These are phyloP conservation scores for Chascanopsetta lugubris DNA, from an alignment of 2,113 vertebrate genomes.

Conservation along the genomic window DNA sequence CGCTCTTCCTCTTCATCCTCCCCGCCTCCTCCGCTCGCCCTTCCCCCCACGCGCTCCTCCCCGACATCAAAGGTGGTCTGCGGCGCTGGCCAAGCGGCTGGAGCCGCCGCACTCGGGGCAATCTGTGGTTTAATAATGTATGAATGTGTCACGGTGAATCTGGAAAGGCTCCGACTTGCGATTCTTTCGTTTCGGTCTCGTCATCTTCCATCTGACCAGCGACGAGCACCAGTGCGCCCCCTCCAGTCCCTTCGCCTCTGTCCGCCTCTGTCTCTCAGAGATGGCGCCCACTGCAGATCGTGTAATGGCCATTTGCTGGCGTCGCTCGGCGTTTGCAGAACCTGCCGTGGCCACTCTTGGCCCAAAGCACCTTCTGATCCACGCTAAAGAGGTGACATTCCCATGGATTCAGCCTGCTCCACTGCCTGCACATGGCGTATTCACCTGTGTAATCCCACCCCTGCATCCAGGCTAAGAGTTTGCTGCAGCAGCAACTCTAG, in stretches of 20 bases:
- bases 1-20: slow-evolving; percentile 24
- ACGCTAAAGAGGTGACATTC: slow-evolving; percentile 35
- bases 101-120: slow-evolving; percentile 48
- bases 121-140: slow-evolving; percentile 52
- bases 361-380: slow-evolving; percentile 44
- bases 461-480: not conserved
- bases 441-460: slow-evolving; percentile 23
- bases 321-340: slow-evolving; percentile 21
- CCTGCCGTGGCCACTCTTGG: slow-evolving; percentile 40
- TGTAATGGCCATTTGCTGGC: slow-evolving; percentile 56
- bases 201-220: slow-evolving; percentile 40
- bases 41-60: slow-evolving; percentile 24
- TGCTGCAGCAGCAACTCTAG: not conserved
- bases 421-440: slow-evolving; percentile 26
- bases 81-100: slow-evolving; percentile 50
- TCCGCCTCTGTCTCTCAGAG: slow-evolving; percentile 24
- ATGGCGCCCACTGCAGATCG: slow-evolving; percentile 38
- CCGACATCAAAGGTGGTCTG: slow-evolving; percentile 72
- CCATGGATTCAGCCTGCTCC: not conserved
- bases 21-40: slow-evolving; percentile 21
- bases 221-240: slow-evolving; percentile 27
- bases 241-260: slow-evolving; percentile 4
- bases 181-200: slow-evolving; percentile 48
- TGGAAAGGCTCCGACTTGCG: slow-evolving; percentile 54
- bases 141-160: slow-evolving; percentile 49